Evolutionary conservation across 2,888 invertebrate species (phyloP).

Genomic region (Anarsia innoxiella): DNA sequence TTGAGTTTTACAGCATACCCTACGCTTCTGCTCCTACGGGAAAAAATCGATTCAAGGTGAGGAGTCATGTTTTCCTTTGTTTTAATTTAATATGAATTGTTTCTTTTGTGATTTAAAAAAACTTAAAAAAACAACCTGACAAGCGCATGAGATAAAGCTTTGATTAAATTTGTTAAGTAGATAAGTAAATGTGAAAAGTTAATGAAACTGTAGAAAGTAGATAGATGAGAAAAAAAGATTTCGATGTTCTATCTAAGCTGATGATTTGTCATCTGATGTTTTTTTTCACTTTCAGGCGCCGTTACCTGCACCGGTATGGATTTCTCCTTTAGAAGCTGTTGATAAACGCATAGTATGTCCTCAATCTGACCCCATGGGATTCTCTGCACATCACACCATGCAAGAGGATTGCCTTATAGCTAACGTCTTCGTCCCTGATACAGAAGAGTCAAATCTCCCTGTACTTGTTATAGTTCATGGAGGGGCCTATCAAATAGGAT

Average conservation of each 20-base stretch:
- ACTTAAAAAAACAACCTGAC: too few relatives aligned
- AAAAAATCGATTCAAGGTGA: conserved; percentile 36
- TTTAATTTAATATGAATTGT: too few relatives aligned
- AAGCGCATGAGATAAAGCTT: too few relatives aligned
- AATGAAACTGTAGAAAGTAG: too few relatives aligned
- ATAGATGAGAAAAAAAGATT: too few relatives aligned
- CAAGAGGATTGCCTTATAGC: conserved; percentile 46
- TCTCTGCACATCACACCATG: not conserved
- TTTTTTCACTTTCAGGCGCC: conserved; percentile 28
- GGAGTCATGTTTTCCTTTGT: too few relatives aligned
- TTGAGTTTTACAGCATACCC: conserved; percentile 38
- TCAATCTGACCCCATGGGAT: conserved; percentile 16
- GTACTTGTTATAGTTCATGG: conserved; percentile 32
- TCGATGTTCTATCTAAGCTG: too few relatives aligned
- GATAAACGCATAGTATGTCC: conserved; percentile 27
- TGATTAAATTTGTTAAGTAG: too few relatives aligned
- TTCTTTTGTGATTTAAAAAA: too few relatives aligned
- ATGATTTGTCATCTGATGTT: not conserved
- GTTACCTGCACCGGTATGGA: conserved; percentile 31
- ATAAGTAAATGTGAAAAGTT: too few relatives aligned
- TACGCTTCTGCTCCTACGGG: conserved; percentile 47
- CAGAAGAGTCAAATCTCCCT: conserved; percentile 25
- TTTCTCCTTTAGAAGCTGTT: conserved; percentile 24
- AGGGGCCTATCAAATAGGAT: conserved; percentile 27
- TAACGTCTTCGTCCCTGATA: conserved; percentile 42